Percentiles rank a stretch among this genome's conserved stretches.
Evolutionary conservation across 1,140 invertebrate genomes (phyloP).

Genomic region (Leptopilina clavipes): DNA sequence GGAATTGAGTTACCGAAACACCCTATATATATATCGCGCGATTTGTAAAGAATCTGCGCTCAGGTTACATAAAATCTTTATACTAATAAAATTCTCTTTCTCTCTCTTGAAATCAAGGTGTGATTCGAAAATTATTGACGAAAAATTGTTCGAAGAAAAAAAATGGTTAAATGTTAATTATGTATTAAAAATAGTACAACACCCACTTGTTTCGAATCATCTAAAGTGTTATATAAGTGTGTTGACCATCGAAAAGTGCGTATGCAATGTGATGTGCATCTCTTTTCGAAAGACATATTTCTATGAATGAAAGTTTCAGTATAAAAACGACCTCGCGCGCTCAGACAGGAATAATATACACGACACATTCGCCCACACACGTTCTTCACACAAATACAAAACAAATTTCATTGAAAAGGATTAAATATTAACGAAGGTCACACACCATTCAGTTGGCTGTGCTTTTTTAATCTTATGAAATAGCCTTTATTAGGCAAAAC

Average conservation of each 20-base stretch:
- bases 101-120: background rate
- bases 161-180: no score
- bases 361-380: slow-evolving; percentile 17
- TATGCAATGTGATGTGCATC: background rate
- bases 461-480: background rate
- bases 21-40: background rate
- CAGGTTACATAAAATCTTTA: slow-evolving; percentile 14
- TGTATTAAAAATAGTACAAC: background rate
- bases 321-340: slow-evolving; percentile 43
- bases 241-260: no score
- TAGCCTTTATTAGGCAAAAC: no score
- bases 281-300: slow-evolving; percentile 7
- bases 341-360: slow-evolving; percentile 49
- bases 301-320: slow-evolving; percentile 51
- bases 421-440: slow-evolving; percentile 13
- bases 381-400: slow-evolving; percentile 34
- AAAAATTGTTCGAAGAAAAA: no score
- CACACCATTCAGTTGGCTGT: background rate
- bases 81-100: slow-evolving; percentile 7
- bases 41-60: background rate
- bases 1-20: slow-evolving; percentile 8
- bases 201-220: background rate
- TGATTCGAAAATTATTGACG: no score
- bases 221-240: background rate
- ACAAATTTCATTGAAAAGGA: slow-evolving; percentile 24